A percentile compares a stretch with the other conserved stretches of the same genome.
Evolutionary conservation across 2,797 vertebrate species (phyloP).

Genomic region (Parauchenoglanis punctatus): DNA sequence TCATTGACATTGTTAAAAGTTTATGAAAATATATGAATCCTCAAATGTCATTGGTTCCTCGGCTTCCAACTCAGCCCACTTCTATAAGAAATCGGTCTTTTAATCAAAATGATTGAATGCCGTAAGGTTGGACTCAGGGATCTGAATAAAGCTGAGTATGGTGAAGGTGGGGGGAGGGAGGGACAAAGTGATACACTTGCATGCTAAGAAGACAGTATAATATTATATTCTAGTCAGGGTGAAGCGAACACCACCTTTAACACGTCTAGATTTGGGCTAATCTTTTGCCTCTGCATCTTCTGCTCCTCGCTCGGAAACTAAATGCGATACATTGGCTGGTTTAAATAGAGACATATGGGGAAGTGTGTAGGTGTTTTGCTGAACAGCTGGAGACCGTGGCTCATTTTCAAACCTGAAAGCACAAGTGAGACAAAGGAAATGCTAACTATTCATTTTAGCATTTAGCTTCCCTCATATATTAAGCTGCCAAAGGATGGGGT

Average conservation of each 20-base stretch:
- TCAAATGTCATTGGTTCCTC: conserved; percentile 90
- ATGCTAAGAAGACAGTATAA: conserved; percentile 52
- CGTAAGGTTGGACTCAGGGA: conserved; percentile 89
- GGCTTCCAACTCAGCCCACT: conserved; percentile 92
- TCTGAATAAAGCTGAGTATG: conserved; percentile 73
- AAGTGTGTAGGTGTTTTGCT: conserved; percentile 80
- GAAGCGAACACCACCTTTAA: conserved; percentile 26
- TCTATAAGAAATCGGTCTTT: conserved; percentile 98
- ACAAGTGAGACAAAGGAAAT: conserved; percentile 76
- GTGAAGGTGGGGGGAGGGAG: conserved; percentile 73
- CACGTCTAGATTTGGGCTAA: conserved; percentile 39
- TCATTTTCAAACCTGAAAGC: conserved; percentile 84
- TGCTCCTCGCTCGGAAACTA: conserved; percentile 2
- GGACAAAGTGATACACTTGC: conserved; percentile 49
- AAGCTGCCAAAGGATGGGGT: neutral
- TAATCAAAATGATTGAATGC: conserved; percentile 99
- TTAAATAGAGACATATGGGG: conserved; percentile 90
- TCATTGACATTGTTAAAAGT: conserved; percentile 91
- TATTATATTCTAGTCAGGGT: conserved; percentile 35
- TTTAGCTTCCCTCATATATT: conserved; percentile 30
- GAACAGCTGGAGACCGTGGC: conserved; percentile 83
- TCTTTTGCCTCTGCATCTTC: conserved; percentile 23
- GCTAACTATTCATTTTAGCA: conserved; percentile 42
- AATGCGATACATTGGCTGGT: conserved; percentile 61
- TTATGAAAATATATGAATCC: conserved; percentile 93